These are phyloP conservation scores for Bombus sylvicola DNA, from an alignment of 1,140 invertebrate genomes.

Conservation along the genomic window DNA sequence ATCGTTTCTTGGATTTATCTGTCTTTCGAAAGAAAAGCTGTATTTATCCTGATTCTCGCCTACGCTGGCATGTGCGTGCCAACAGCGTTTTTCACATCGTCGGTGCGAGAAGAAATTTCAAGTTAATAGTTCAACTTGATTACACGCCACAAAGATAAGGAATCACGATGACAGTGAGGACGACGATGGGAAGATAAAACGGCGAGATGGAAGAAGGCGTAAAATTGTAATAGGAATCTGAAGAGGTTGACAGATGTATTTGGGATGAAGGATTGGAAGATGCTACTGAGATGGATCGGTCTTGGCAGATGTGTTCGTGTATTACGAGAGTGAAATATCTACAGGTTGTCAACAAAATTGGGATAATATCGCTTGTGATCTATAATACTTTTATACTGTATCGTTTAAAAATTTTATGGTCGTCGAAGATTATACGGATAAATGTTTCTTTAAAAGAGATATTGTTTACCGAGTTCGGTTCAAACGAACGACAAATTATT, in stretches of 20 bases:
- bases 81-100: neutral
- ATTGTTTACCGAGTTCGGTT: neutral
- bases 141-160: neutral
- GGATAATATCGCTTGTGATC: no score
- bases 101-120: neutral
- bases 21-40: no score
- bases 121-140: no score
- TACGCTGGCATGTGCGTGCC: no score
- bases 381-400: neutral
- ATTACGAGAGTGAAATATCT: neutral
- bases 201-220: neutral
- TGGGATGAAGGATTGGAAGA: neutral
- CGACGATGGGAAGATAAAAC: neutral
- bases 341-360: no score
- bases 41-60: no score
- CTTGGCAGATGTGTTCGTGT: neutral
- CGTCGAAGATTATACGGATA: neutral
- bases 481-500: neutral
- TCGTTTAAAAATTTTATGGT: no score
- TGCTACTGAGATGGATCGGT: no score
- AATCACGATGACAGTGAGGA: neutral
- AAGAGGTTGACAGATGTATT: neutral
- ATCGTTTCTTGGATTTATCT: neutral
- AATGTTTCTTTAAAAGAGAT: neutral
- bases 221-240: neutral